Evolutionary conservation across 1,140 invertebrate genomes (phyloP), one percentile per base, ranked within the genome.

Genomic region (Zeugodacus cucurbitae): DNA sequence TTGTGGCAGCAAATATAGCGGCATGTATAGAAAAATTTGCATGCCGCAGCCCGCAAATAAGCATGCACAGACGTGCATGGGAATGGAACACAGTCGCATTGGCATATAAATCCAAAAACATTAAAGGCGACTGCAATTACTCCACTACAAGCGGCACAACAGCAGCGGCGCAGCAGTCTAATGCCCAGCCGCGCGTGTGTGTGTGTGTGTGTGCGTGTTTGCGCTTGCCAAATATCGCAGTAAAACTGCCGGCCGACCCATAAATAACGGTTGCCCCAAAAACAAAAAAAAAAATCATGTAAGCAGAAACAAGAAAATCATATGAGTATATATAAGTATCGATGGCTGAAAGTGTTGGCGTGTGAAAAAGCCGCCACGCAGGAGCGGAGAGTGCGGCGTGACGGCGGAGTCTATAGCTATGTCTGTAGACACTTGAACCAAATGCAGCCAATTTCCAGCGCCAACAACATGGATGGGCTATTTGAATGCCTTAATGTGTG

Each of bases 381-480:
- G 37, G 8, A 34, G 8, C 37, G 32, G 14, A 6, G 22, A 11
- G 11, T 48, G 11, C 4, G 22, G 74, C 11, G 6, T 3, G 41
- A 17, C 8, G 17, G n/a, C 34, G 11, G 2, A 74, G 29, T 1
- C 22, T 41, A 54, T 54, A 17, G 14, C 48, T 54, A 54, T 54
- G 48, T n/a, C n/a, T 54, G 48, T 17, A 54, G 48, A 17, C 48
- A 82, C 41, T 82, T 82, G n/a, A 82, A 82, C 22, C 11, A 48
- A 82, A 82, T 82, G 41, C n/a, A 82, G 74, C 74, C 74, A 82
- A 82, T 82, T 74, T 41, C 29, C n/a, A 48, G 8, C 22, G n/a
- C 58, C n/a, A 2, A 62, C 8, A 74, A 20, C 70, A n/a, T 20
- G 29, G 37, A 3, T 54, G 74, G 48, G 34, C n/a, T 62, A 26